Evolutionary conservation across 30 jellyfish, hydroid and myxozoan species (phyloP), one percentile per base, ranked within the genome.

Genomic region (Aurelia aurita): DNA sequence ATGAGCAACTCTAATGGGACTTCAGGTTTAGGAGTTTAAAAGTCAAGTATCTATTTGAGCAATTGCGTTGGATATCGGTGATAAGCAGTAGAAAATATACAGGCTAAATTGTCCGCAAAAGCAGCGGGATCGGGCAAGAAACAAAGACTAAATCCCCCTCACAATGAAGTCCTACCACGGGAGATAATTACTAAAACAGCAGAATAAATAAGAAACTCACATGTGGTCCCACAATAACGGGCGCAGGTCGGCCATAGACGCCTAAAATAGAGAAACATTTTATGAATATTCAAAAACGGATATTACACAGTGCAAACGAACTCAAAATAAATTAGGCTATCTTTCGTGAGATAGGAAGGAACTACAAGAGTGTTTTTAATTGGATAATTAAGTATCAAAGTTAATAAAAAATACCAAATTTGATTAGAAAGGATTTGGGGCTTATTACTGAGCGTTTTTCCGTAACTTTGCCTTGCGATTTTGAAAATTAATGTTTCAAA

Each of bases 171-270:
- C 66, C 88, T 76, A 77, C 77, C 77, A 59, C 82, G 35, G 72
- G 89, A 62, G 80, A 58, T 78, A 78, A 78, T 78, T 78, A 58
- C 73, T 19, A 60, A 60, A 78, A 78, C 89, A 78, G 89, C 28
- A 61, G 67, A 78, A 78, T 78, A 78, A 78, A 78, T 74, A 74
- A 25, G 22, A 74, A 60, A 83, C 93, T 83, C 93, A 83, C 89
- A 78, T 93, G 98, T n/a, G 98, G 98, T 55, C 97, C 97, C 28
- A 93, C 98, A 6, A 93, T 93, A 35, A 93, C 98, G 78, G 98
- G 97, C 2, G 98, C 98, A 43, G 98, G 98, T n/a, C 98, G 91
- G 13, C 98, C 98, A 75, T 93, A 93, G 43, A 87, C 88, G 25
- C 98, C 98, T 91, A 72, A 45, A 76, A 58, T 39, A 39, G 51